phyloP scores from a whole-genome alignment of 2,113 vertebrate genomes.

The Benthochromis sp. region DNA sequence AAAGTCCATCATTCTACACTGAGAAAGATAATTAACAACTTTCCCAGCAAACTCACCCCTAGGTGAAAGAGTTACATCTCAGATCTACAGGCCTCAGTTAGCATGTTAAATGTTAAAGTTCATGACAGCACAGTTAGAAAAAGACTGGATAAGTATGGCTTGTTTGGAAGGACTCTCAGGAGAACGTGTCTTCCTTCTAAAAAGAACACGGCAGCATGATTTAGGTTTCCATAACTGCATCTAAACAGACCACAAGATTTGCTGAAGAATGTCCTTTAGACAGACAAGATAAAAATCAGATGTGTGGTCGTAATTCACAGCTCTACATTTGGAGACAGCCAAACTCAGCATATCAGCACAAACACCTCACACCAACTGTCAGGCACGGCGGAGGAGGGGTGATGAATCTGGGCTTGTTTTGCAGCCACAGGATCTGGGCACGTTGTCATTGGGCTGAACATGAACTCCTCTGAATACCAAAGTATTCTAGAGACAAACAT shows the following conservation, averaged over 20 bases:
- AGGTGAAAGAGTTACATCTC: background rate
- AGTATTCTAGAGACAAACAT: background rate
- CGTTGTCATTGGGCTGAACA: background rate
- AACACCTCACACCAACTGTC: background rate
- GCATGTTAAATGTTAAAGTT: background rate
- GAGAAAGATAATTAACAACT: background rate
- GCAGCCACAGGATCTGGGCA: background rate
- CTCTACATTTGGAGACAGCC: background rate
- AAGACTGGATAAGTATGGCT: background rate
- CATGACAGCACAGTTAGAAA: background rate
- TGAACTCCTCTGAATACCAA: background rate
- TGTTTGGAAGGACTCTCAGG: background rate
- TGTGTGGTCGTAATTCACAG: background rate
- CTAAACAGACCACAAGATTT: background rate
- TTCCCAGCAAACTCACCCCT: background rate
- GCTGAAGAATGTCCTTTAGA: background rate
- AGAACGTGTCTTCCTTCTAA: background rate
- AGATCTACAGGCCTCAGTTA: background rate
- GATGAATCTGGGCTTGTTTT: background rate
- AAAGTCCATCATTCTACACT: background rate
- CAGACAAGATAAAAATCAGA: background rate
- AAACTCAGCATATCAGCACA: background rate
- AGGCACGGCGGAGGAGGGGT: background rate
- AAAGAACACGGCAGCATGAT: background rate
- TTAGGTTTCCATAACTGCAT: background rate